Evolutionary conservation across 2,113 vertebrate genomes (phyloP).

Genomic region (Aegithalos caudatus): DNA sequence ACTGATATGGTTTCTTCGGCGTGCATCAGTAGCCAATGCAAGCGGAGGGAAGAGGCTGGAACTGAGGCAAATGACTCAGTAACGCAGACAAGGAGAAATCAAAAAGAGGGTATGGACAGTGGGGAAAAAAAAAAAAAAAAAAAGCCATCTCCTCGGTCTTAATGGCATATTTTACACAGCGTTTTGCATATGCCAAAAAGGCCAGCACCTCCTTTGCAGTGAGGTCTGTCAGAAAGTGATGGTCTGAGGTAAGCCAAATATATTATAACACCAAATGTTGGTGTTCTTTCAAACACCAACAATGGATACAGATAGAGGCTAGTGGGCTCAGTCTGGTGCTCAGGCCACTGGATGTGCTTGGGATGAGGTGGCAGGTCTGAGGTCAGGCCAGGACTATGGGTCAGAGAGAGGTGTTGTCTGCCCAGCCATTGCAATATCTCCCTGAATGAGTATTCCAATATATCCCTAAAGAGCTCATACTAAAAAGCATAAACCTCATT

Average conservation of each 20-base stretch:
- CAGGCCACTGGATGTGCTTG: neutral
- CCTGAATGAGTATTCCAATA: neutral
- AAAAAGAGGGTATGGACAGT: neutral
- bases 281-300: accelerated
- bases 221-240: neutral
- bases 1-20: accelerated
- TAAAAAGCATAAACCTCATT: neutral
- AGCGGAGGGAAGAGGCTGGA: neutral
- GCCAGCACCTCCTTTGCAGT: neutral
- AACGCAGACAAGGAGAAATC: neutral
- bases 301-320: neutral
- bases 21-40: accelerated
- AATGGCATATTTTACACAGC: neutral
- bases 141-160: neutral
- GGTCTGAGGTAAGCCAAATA: neutral
- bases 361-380: accelerated
- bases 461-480: neutral
- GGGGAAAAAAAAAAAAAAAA: neutral
- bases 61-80: neutral
- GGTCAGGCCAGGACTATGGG: neutral
- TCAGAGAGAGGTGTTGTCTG: neutral
- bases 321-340: accelerated
- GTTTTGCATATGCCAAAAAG: accelerated
- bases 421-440: neutral
- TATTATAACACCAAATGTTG: too few species aligned